phyloP scores from a whole-genome alignment of 2,888 invertebrate species.

The Cistogaster globosa region DNA sequence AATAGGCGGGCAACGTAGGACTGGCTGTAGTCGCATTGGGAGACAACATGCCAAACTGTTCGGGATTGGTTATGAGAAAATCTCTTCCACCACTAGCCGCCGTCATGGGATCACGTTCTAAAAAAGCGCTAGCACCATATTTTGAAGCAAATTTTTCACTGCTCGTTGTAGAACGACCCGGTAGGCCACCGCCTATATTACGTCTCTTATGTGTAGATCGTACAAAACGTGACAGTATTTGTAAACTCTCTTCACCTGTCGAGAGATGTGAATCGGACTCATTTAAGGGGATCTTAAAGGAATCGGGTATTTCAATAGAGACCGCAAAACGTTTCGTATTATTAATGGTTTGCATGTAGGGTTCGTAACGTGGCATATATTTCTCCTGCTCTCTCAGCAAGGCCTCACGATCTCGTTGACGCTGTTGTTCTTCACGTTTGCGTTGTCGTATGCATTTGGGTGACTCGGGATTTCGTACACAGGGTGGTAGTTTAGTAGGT shows the following conservation, averaged over 20 bases:
- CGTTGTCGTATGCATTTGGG: slow-evolving; percentile 80
- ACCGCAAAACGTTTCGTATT: slow-evolving; percentile 81
- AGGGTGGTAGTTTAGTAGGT: slow-evolving; percentile 80
- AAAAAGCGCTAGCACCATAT: slow-evolving; percentile 75
- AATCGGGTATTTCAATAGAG: slow-evolving; percentile 81
- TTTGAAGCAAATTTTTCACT: slow-evolving; percentile 74
- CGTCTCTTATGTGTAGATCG: slow-evolving; percentile 79
- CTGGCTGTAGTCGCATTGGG: slow-evolving; percentile 74
- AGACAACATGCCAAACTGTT: slow-evolving; percentile 74
- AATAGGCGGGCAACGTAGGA: slow-evolving; percentile 77
- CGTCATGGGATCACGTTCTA: slow-evolving; percentile 77
- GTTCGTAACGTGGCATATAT: slow-evolving; percentile 79
- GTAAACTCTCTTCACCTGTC: slow-evolving; percentile 71
- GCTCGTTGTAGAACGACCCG: slow-evolving; percentile 68
- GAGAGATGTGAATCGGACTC: slow-evolving; percentile 59
- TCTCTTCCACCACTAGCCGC: slow-evolving; percentile 77
- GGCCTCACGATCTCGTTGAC: slow-evolving; percentile 80
- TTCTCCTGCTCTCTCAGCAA: slow-evolving; percentile 79
- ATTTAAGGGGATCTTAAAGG: slow-evolving; percentile 77
- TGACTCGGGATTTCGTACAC: slow-evolving; percentile 80
- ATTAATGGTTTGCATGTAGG: slow-evolving; percentile 80
- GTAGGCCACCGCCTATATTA: slow-evolving; percentile 75
- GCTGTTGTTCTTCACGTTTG: slow-evolving; percentile 79
- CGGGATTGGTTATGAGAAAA: slow-evolving; percentile 76
- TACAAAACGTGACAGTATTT: slow-evolving; percentile 77